phyloP scores from a whole-genome alignment of 1,140 invertebrate genomes.

The Papilio xuthus region DNA sequence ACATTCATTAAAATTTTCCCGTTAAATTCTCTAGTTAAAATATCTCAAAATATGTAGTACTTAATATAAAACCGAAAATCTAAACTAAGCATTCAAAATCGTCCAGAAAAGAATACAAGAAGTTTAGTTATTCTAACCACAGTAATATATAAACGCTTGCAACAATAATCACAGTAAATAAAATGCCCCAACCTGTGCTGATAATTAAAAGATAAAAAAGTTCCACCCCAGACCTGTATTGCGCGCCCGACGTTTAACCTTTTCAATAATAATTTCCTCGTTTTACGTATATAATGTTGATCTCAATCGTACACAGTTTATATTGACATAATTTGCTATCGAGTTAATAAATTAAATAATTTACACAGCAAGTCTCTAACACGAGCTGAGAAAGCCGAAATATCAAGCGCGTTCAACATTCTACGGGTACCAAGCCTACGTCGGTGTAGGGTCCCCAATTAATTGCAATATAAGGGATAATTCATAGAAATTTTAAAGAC shows the following conservation, averaged over 20 bases:
- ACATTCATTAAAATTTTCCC: neutral
- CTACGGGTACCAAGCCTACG: constrained; percentile 53
- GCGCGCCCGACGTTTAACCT: neutral
- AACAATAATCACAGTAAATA: constrained; percentile 14
- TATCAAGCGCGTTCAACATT: constrained; percentile 51
- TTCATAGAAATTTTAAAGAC: neutral
- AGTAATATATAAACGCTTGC: constrained; percentile 3
- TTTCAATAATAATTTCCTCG: constrained; percentile 27
- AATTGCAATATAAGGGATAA: neutral
- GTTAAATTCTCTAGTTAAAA: neutral
- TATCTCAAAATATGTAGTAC: too few relatives aligned
- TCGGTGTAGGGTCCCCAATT: constrained; percentile 20
- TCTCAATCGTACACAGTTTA: constrained; percentile 24
- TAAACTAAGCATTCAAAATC: too few relatives aligned
- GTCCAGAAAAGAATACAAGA: too few relatives aligned
- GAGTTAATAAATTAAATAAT: constrained; percentile 36
- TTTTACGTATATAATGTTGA: constrained; percentile 12
- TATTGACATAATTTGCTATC: constrained; percentile 39
- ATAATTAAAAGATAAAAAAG: neutral
- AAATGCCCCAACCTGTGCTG: neutral
- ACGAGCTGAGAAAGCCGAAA: constrained; percentile 51
- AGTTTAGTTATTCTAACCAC: too few relatives aligned
- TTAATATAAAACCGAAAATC: too few relatives aligned
- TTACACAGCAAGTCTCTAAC: constrained; percentile 32
- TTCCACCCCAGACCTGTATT: neutral